These are phyloP conservation scores for Anthophora plumipes DNA, from an alignment of 2,888 invertebrate species.

Conservation along the genomic window DNA sequence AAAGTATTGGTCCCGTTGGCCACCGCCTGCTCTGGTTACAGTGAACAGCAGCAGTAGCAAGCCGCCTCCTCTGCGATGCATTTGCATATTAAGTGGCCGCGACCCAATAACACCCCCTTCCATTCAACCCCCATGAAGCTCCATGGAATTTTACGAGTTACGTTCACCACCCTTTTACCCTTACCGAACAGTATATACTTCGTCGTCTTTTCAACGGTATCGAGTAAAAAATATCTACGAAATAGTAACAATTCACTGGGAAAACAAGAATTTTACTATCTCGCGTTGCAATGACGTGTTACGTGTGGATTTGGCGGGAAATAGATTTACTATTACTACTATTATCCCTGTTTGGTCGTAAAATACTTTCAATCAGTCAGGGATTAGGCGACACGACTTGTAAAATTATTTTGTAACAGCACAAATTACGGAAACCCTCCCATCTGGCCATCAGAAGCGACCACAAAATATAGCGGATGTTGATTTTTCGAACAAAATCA, in stretches of 20 bases:
- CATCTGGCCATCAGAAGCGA: too few species aligned
- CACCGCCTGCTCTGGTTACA: slow-evolving; percentile 71
- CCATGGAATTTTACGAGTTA: slow-evolving; percentile 75
- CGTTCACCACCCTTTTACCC: slow-evolving; percentile 44
- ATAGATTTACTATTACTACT: too few species aligned
- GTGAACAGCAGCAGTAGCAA: slow-evolving; percentile 56
- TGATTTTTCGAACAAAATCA: too few species aligned
- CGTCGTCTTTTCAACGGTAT: slow-evolving; percentile 20
- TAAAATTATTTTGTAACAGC: too few species aligned
- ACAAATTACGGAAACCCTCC: too few species aligned
- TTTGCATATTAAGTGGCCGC: slow-evolving; percentile 84
- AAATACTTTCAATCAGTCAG: too few species aligned
- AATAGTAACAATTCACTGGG: slow-evolving; percentile 30
- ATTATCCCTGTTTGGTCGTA: too few species aligned
- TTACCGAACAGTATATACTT: slow-evolving; percentile 24
- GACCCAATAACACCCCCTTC: slow-evolving; percentile 82
- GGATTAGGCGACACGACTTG: too few species aligned
- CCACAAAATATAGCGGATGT: too few species aligned
- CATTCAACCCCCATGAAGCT: slow-evolving; percentile 57
- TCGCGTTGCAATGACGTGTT: too few species aligned
- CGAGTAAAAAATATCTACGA: slow-evolving; percentile 36
- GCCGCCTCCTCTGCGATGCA: slow-evolving; percentile 76
- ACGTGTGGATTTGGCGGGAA: too few species aligned
- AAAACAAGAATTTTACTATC: too few species aligned
- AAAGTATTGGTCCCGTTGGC: slow-evolving; percentile 82